Evolutionary conservation across 2,113 vertebrate genomes (phyloP), one percentile per base, ranked within the genome.

Genomic region (Amia ocellicauda): DNA sequence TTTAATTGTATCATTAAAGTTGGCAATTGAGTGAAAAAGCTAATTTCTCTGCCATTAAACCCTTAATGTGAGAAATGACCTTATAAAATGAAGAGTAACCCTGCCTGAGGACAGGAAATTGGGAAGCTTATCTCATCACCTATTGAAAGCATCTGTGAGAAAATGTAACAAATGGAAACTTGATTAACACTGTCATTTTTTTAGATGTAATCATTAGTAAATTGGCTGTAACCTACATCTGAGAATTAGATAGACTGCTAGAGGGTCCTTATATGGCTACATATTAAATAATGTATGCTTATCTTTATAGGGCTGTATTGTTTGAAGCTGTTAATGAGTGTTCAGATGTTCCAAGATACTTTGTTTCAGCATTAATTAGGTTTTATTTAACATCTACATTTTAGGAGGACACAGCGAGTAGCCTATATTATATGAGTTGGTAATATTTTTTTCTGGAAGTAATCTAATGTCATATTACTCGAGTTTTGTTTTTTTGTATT

Each of bases 31-130:
- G 14, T 17, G 16, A 42, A 47, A 17, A 47, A 47, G 11, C 16
- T 47, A 47, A 47, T 47, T 47, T n/a, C 45, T 47, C 45, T n/a
- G 45, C 14, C 45, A 4, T 47, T 16, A 47, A 47, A 16, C 14
- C 16, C 45, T 47, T 47, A 47, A 47, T 47, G 45, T 47, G 45
- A 19, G 45, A 47, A 47, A 47, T 47, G 45, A 47, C 45, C 45
- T 47, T 47, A 47, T 47, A 47, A 47, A 47, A 47, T 47, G 16
- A 47, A 17, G 16, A 47, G 45, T 47, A 2, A 47, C 45, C 45
- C 14, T 3, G 7, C 45, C 14, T 3, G 7, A 47, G 45, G 14
- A 47, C 45, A 16, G 13, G n/a, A n/a, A 47, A 16, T 17, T 5
- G 10, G 16, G 16, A 47, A 7, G n/a, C 45, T 47, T 47, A 13